Conservation (phyloP, 2,888 invertebrate species). For the Phaonia tiefii region DNA sequence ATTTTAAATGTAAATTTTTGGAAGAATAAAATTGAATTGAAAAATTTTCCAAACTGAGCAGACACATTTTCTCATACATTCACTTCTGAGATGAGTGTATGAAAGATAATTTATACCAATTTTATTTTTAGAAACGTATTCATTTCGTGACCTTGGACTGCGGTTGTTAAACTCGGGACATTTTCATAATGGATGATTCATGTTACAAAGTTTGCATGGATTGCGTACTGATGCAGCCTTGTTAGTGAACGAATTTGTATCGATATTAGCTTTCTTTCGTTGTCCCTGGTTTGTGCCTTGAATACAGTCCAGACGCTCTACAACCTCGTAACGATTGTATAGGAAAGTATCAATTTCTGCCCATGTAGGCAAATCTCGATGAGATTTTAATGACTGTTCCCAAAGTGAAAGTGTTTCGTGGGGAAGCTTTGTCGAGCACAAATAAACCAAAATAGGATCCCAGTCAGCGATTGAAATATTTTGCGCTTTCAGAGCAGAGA, state of each 20-base stretch:
- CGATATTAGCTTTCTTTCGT: background rate
- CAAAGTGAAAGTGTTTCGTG: constrained; percentile 22
- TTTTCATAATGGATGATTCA: background rate
- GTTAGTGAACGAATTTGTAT: background rate
- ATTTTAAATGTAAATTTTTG: no score
- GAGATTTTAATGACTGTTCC: constrained; percentile 26
- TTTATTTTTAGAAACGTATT: no score
- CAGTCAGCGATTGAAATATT: constrained; percentile 12
- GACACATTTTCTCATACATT: no score
- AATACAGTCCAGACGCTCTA: constrained; percentile 19
- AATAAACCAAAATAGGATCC: constrained; percentile 13
- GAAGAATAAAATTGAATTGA: no score
- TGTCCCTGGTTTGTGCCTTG: background rate
- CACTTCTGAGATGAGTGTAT: no score
- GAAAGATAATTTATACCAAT: no score
- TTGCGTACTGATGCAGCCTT: background rate
- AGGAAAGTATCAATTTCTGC: constrained; percentile 35
- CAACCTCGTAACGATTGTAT: constrained; percentile 27
- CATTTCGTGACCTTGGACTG: background rate
- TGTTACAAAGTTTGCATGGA: background rate
- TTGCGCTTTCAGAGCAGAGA: constrained; percentile 1
- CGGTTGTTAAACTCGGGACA: background rate
- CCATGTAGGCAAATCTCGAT: constrained; percentile 27
- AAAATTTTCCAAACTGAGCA: no score
- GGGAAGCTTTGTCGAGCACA: constrained; percentile 16